Conservation (phyloP, 2,113 vertebrate species). For the Solea solea region DNA sequence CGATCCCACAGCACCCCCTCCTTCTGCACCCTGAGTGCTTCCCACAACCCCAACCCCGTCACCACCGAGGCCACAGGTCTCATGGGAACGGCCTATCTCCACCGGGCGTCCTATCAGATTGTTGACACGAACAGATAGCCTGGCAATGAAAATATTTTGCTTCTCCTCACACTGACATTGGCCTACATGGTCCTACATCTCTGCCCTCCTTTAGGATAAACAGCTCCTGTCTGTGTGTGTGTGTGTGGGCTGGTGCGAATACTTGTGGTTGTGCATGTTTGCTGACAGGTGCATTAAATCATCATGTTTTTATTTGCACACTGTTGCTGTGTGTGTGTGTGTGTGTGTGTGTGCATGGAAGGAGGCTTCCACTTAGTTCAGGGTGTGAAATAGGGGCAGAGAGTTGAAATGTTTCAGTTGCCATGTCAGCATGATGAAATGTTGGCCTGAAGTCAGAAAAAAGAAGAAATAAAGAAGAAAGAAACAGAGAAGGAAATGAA, state of each 20-base stretch:
- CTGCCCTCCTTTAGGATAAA: conserved; percentile 81
- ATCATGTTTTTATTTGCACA: conserved; percentile 17
- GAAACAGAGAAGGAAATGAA: conserved; percentile 7
- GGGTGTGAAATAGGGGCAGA: conserved; percentile 27
- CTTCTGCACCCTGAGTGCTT: conserved; percentile 16
- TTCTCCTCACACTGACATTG: conserved; percentile 85
- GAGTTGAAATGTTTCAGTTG: neutral
- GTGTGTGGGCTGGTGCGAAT: conserved; percentile 42
- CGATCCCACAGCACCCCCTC: conserved; percentile 41
- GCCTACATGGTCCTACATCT: conserved; percentile 83
- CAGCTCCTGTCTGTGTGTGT: conserved; percentile 83
- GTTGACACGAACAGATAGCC: conserved; percentile 89
- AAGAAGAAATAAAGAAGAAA: neutral
- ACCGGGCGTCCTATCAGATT: conserved; percentile 82
- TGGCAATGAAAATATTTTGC: conserved; percentile 93
- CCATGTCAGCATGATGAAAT: neutral
- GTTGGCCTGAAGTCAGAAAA: conserved; percentile 18
- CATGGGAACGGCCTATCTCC: conserved; percentile 83
- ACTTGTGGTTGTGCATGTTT: conserved; percentile 49
- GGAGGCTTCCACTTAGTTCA: neutral
- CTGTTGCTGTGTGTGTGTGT: conserved; percentile 19
- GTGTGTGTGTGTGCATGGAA: conserved; percentile 5
- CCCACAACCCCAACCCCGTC: neutral
- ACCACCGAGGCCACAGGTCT: conserved; percentile 73
- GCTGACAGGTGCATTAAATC: conserved; percentile 73